These are phyloP conservation scores for Xiphias gladius DNA, from an alignment of 2,113 vertebrate genomes.

Conservation along the genomic window DNA sequence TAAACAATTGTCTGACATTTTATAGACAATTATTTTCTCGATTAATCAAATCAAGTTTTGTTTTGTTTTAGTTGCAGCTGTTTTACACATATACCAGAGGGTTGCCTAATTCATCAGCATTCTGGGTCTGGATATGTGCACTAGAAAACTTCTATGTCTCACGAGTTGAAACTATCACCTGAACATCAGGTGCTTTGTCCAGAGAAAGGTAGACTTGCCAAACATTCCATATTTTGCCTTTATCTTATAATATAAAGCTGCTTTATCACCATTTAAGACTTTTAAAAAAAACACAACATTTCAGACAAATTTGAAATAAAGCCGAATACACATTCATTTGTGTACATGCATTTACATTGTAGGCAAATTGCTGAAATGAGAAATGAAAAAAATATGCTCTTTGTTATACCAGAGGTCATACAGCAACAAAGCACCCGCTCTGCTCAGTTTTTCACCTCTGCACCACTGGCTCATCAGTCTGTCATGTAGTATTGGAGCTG, in stretches of 20 bases:
- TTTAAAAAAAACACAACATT: not conserved
- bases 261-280: not conserved
- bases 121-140: no score
- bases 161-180: no score
- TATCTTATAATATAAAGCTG: not conserved
- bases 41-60: no score
- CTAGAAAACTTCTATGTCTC: no score
- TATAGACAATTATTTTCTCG: no score
- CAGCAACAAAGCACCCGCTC: slow-evolving; percentile 22
- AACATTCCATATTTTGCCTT: not conserved
- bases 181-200: no score
- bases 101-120: no score
- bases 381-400: slow-evolving; percentile 7
- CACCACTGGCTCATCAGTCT: slow-evolving; percentile 65
- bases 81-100: no score
- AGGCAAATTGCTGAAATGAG: slow-evolving; percentile 15
- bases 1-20: no score
- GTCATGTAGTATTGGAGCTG: slow-evolving; percentile 68
- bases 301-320: not conserved
- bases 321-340: not conserved
- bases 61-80: no score
- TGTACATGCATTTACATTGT: slow-evolving; percentile 12
- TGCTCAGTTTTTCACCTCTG: slow-evolving; percentile 65
- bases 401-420: slow-evolving; percentile 56
- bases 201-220: not conserved